These are phyloP conservation scores for Diarsia dahlii DNA, from an alignment of 2,888 invertebrate genomes.

Conservation along the genomic window DNA sequence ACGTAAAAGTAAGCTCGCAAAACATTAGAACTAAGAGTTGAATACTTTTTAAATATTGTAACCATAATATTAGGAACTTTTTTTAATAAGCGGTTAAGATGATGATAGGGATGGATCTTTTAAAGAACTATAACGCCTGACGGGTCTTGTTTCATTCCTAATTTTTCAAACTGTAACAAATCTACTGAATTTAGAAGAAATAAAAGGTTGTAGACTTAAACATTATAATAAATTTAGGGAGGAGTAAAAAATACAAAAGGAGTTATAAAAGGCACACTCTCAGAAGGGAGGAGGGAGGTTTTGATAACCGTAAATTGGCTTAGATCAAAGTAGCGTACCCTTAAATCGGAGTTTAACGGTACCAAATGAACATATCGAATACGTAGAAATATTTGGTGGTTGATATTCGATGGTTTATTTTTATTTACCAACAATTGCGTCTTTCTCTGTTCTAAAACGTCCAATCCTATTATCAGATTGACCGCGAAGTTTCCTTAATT, in stretches of 20 bases:
- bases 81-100: background rate
- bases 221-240: too few relatives aligned
- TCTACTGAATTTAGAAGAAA: too few relatives aligned
- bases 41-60: constrained; percentile 44
- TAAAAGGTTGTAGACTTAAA: too few relatives aligned
- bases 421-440: background rate
- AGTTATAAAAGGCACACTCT: too few relatives aligned
- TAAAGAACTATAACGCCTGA: background rate
- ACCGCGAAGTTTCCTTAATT: constrained; percentile 23
- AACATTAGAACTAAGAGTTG: constrained; percentile 44
- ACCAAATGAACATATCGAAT: background rate
- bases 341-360: background rate
- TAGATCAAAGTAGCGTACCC: background rate
- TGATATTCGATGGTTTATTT: background rate
- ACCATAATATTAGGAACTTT: constrained; percentile 8
- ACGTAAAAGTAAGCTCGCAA: constrained; percentile 41
- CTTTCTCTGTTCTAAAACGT: constrained; percentile 12
- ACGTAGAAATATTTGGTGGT: background rate
- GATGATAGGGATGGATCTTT: background rate
- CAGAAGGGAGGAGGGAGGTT: too few relatives aligned
- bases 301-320: too few relatives aligned
- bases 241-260: too few relatives aligned
- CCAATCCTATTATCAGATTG: constrained; percentile 10
- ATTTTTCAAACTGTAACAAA: too few relatives aligned
- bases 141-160: background rate